These are phyloP conservation scores for Jordanella pulchra DNA, from an alignment of 2,797 vertebrate species.

Conservation along the genomic window DNA sequence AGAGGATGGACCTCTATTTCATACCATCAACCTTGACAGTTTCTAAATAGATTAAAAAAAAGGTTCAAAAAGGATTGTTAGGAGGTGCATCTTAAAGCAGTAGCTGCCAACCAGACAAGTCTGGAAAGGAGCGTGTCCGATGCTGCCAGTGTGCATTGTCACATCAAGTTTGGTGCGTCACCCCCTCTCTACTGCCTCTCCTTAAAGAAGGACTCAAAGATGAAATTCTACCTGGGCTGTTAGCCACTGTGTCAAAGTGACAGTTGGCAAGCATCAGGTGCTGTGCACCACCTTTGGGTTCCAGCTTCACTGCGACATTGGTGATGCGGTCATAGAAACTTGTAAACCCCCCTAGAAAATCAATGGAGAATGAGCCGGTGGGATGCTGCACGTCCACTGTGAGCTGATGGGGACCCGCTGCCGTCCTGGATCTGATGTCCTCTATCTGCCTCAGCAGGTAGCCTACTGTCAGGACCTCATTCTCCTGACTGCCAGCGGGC, in stretches of 20 bases:
- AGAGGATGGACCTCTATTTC: not conserved
- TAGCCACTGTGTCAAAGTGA: conserved; percentile 96
- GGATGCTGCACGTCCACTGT: conserved; percentile 88
- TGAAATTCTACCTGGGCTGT: conserved; percentile 85
- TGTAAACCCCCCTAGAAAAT: conserved; percentile 96
- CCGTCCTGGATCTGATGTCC: conserved; percentile 79
- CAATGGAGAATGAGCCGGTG: conserved; percentile 93
- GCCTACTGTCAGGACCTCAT: conserved; percentile 89
- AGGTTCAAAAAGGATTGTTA: not conserved
- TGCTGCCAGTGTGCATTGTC: not conserved
- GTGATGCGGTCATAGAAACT: conserved; percentile 96
- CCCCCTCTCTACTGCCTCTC: not conserved
- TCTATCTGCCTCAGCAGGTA: conserved; percentile 91
- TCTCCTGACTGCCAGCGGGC: conserved; percentile 91
- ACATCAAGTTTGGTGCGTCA: not conserved
- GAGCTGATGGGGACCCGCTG: conserved; percentile 78
- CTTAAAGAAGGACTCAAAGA: not conserved
- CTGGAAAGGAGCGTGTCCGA: not conserved
- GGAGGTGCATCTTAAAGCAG: too few species aligned
- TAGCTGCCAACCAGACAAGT: too few species aligned
- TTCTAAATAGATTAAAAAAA: not conserved
- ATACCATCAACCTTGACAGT: not conserved
- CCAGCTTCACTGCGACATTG: conserved; percentile 90
- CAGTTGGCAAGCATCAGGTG: conserved; percentile 95
- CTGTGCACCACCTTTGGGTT: conserved; percentile 85